These are phyloP conservation scores for Bombyx huttoni DNA, from an alignment of 2,888 invertebrate genomes.

Conservation along the genomic window DNA sequence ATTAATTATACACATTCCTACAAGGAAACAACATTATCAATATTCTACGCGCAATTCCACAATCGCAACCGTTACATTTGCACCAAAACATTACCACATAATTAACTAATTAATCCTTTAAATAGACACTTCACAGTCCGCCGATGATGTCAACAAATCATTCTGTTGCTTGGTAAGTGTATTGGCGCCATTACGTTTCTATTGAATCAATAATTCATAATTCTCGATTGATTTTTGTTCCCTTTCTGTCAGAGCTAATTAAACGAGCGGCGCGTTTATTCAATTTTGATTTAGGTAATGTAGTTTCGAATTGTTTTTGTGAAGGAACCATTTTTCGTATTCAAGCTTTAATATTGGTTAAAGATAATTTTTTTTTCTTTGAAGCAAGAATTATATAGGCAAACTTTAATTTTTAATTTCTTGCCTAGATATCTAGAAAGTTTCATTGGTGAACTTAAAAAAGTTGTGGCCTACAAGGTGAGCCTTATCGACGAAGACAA, in stretches of 20 bases:
- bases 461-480: no score
- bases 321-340: no score
- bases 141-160: not conserved
- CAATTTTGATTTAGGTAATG: no score
- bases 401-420: no score
- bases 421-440: no score
- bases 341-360: no score
- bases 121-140: not conserved
- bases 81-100: not conserved
- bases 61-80: not conserved
- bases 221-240: slow-evolving; percentile 39
- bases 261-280: slow-evolving; percentile 28
- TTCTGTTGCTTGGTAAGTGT: not conserved
- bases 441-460: no score
- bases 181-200: slow-evolving; percentile 14
- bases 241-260: slow-evolving; percentile 42
- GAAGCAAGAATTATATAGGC: no score
- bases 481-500: no score
- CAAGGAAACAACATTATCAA: not conserved
- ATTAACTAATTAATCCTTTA: not conserved
- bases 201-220: slow-evolving; percentile 9
- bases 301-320: no score
- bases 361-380: no score
- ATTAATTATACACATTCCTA: not conserved
- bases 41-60: not conserved